Evolutionary conservation across 2,113 vertebrate genomes (phyloP), one percentile per base, ranked within the genome.

Genomic region (Mellivora capensis): DNA sequence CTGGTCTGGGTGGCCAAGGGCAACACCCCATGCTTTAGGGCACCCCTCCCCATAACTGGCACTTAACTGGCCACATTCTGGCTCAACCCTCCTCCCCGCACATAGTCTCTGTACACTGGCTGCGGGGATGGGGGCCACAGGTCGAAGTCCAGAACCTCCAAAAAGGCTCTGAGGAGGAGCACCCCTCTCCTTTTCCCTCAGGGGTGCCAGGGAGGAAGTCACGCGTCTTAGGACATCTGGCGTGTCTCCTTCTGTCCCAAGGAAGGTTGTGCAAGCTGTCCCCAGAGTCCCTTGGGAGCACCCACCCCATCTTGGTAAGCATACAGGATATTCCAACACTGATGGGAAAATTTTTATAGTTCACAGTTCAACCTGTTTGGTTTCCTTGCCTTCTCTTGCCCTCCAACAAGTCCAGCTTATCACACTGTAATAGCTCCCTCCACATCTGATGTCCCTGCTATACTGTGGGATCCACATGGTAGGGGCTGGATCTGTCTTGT

Each of bases 341-440:
- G 61, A n/a, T 52, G 42, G 87, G 76, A 84, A 91, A 91, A 49
- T 80, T 39, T 57, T 64, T n/a, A 5, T 37, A 92, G 37, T 57
- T 54, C 74, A 39, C 47, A 25, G 69, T 93, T 89, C 64, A 57
- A 7, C 31, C 17, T 12, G 25, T 76, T 44, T 81, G 42, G 3
- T 69, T 71, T 96, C 44, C 87, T 97, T 90, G 81, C 74, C 37
- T 80, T 90, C 57, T 93, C 81, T 87, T 91, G 67, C 62, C 72
- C 25, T 81, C 89, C 64, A 59, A 34, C 5, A 6, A 67, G n/a
- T 54, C 47, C 69, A 27, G 42, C 23, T 94, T 18, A 49, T 79
- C 49, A 23, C 1, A 25, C 44, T 57, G 1, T 47, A 71, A 74
- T 27, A 74, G 44, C 23, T 61, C 3, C 44, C 61, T 81, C 61